Conservation (phyloP, 2,113 vertebrate genomes). For the Bostrychus sinensis region DNA sequence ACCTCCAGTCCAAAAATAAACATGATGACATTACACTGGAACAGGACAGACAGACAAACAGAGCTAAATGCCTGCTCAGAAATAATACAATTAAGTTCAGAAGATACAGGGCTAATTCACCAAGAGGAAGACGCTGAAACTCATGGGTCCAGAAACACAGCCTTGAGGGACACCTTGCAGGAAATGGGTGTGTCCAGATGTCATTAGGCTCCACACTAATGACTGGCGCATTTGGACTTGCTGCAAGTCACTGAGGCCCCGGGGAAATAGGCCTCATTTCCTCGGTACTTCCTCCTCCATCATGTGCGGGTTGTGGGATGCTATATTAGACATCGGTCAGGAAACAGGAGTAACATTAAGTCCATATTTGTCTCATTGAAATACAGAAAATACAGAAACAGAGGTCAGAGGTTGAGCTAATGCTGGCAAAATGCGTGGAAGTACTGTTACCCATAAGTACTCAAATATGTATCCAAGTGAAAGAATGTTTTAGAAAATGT, state of each 20-base stretch:
- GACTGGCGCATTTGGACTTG: constrained; percentile 29
- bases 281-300: constrained; percentile 69
- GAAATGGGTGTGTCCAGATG: constrained; percentile 38
- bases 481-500: neutral
- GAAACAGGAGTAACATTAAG: constrained; percentile 14
- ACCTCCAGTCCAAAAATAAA: constrained; percentile 5
- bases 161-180: constrained; percentile 56
- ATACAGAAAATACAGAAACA: neutral
- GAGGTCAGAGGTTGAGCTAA: neutral
- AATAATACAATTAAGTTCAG: constrained; percentile 13
- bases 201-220: constrained; percentile 49
- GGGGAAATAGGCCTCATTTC: constrained; percentile 74
- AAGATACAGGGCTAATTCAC: constrained; percentile 14
- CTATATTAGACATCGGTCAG: constrained; percentile 27
- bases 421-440: neutral
- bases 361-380: constrained; percentile 6
- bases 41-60: neutral
- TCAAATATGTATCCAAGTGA: neutral
- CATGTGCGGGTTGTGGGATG: constrained; percentile 17
- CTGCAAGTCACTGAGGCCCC: constrained; percentile 40
- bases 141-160: constrained; percentile 10
- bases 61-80: neutral
- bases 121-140: constrained; percentile 21
- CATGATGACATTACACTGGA: constrained; percentile 4
- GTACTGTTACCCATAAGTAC: neutral